Conservation (phyloP, 2,113 vertebrate genomes). For the Himantopus leucocephalus region DNA sequence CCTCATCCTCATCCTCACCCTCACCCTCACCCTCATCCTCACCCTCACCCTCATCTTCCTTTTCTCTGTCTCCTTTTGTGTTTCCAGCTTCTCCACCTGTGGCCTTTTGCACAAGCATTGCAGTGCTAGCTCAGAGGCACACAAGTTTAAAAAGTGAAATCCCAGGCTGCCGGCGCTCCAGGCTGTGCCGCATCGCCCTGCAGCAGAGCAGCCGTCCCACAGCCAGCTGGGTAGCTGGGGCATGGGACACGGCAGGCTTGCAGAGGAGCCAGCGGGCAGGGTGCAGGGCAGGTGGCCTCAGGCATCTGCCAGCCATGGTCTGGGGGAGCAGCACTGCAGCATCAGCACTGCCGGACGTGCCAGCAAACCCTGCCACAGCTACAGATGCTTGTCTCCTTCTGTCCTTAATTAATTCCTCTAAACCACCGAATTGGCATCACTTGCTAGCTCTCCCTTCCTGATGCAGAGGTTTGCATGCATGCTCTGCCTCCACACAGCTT, state of each 20-base stretch:
- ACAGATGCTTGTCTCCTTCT: background rate
- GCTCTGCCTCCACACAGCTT: background rate
- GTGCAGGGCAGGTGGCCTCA: background rate
- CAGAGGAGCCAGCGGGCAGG: background rate
- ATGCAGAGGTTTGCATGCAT: too few species aligned
- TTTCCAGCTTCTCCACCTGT: background rate
- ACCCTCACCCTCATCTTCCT: background rate
- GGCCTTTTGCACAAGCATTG: background rate
- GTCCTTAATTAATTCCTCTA: background rate
- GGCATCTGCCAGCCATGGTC: background rate
- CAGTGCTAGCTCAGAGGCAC: background rate
- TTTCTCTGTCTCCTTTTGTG: background rate
- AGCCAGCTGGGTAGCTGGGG: background rate
- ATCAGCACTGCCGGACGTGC: background rate
- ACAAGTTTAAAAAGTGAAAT: background rate
- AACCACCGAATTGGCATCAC: accelerated
- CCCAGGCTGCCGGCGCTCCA: background rate
- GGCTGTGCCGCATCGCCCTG: too few species aligned
- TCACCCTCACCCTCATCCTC: background rate
- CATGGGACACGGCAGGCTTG: background rate
- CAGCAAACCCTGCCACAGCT: background rate
- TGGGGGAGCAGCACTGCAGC: background rate
- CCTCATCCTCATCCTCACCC: too few species aligned
- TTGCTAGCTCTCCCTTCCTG: background rate
- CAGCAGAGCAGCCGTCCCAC: background rate